phyloP scores from a whole-genome alignment of 1,140 invertebrate genomes.

The Dreissena polymorpha region DNA sequence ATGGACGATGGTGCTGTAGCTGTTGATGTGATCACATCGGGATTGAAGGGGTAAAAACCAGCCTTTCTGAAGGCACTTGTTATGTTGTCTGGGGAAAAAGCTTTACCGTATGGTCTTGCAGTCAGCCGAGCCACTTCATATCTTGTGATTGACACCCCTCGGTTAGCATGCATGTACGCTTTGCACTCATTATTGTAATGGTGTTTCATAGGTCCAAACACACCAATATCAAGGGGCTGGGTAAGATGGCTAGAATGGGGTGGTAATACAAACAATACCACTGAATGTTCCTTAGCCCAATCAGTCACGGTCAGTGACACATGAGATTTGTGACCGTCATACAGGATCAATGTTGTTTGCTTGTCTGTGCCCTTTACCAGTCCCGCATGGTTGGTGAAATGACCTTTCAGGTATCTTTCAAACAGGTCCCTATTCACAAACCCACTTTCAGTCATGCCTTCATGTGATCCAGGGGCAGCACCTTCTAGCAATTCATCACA shows the following conservation, averaged over 20 bases:
- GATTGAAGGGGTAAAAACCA: conserved; percentile 27
- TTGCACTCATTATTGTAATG: conserved; percentile 34
- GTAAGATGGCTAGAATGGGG: conserved; percentile 23
- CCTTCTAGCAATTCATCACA: conserved; percentile 7
- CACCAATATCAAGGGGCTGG: conserved; percentile 38
- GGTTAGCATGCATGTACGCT: conserved; percentile 4
- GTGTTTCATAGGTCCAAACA: conserved; percentile 22
- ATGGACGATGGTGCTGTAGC: conserved; percentile 36
- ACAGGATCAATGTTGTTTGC: conserved; percentile 72
- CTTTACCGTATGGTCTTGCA: conserved; percentile 5
- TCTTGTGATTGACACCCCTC: conserved; percentile 8
- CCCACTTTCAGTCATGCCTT: conserved; percentile 5
- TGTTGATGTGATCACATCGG: neutral
- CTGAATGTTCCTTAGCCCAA: conserved; percentile 6
- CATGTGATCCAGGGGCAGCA: conserved; percentile 9
- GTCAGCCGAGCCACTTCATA: conserved; percentile 27
- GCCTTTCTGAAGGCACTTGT: conserved; percentile 25
- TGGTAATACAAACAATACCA: conserved; percentile 37
- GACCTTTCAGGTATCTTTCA: neutral
- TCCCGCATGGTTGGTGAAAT: neutral
- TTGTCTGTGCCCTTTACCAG: neutral
- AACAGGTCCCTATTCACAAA: conserved; percentile 12
- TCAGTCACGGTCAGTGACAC: conserved; percentile 40
- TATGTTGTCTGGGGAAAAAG: conserved; percentile 24
- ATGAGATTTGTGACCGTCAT: conserved; percentile 78